A percentile compares a stretch with the other conserved stretches of the same genome.
These are phyloP conservation scores for Euschistus heros DNA, from an alignment of 1,140 invertebrate genomes.

Conservation along the genomic window DNA sequence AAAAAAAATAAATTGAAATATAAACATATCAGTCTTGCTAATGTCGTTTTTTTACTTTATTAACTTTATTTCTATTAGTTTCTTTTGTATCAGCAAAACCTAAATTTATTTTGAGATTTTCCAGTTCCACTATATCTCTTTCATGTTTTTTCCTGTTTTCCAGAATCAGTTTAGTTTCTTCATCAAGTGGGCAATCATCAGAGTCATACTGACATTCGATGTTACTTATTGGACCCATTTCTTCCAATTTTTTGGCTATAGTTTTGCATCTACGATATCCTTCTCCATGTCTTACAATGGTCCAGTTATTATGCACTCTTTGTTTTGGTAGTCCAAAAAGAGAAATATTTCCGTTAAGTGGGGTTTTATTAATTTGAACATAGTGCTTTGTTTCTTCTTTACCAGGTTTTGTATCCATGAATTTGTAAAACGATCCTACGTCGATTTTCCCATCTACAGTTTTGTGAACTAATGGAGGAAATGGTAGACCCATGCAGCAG, in stretches of 20 bases:
- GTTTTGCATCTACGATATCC: not conserved
- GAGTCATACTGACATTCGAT: not conserved
- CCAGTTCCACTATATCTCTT: not conserved
- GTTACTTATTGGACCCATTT: not conserved
- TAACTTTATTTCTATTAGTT: too few relatives aligned
- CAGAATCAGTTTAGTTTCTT: not conserved
- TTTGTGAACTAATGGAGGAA: not conserved
- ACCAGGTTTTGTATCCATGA: not conserved
- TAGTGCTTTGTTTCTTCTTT: conserved; percentile 11
- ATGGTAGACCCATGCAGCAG: conserved; percentile 17
- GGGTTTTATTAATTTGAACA: not conserved
- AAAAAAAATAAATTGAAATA: too few relatives aligned
- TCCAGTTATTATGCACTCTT: conserved; percentile 8
- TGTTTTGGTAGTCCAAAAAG: not conserved
- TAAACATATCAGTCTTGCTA: too few relatives aligned
- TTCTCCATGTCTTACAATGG: not conserved
- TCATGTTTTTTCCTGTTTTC: not conserved
- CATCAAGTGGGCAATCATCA: not conserved
- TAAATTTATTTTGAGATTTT: not conserved
- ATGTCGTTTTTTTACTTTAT: too few relatives aligned
- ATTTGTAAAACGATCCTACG: not conserved
- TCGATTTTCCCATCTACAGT: not conserved
- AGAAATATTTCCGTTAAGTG: not conserved
- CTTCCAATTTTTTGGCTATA: not conserved
- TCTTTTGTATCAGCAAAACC: too few relatives aligned